Percentiles rank a stretch among this genome's conserved stretches.
phyloP scores from a whole-genome alignment of 2,888 invertebrate species.

The Anoplius nigerrimus region DNA sequence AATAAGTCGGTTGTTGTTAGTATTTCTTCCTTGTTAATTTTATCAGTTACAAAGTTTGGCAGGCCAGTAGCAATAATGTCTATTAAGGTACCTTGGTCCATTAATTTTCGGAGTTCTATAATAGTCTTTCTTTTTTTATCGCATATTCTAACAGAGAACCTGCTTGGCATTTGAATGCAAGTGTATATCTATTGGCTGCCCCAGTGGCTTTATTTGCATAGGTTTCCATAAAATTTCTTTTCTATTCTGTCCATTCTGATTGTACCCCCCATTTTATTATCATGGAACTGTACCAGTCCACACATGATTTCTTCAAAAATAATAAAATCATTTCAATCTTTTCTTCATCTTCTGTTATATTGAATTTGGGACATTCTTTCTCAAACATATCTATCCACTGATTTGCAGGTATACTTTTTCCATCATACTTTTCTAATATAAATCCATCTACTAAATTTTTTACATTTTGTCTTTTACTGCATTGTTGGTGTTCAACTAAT shows the following conservation, averaged over 20 bases:
- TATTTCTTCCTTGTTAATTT: no score
- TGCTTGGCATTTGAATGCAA: constrained; percentile 50
- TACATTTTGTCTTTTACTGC: constrained; percentile 35
- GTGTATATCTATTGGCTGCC: constrained; percentile 45
- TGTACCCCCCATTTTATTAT: not conserved
- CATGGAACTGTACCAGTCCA: no score
- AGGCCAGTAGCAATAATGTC: no score
- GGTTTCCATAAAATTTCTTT: constrained; percentile 14
- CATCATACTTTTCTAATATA: constrained; percentile 47
- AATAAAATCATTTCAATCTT: constrained; percentile 50
- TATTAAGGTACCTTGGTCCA: no score
- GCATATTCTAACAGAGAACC: constrained; percentile 52
- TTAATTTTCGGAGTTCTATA: constrained; percentile 42
- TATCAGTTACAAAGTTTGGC: no score
- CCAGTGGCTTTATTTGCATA: constrained; percentile 55
- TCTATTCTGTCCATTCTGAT: not conserved
- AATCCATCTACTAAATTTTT: constrained; percentile 44
- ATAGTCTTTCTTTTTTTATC: no score
- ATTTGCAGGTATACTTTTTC: constrained; percentile 43
- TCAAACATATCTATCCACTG: constrained; percentile 52
- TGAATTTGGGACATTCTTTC: constrained; percentile 50
- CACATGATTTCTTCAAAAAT: constrained; percentile 48
- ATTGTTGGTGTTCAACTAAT: constrained; percentile 25
- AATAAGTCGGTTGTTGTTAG: constrained; percentile 29
- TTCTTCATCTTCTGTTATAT: constrained; percentile 40